Percentiles rank a stretch among this genome's conserved stretches.
These are phyloP conservation scores for Sebastes variabilis DNA, from an alignment of 2,797 vertebrate species.

Conservation along the genomic window DNA sequence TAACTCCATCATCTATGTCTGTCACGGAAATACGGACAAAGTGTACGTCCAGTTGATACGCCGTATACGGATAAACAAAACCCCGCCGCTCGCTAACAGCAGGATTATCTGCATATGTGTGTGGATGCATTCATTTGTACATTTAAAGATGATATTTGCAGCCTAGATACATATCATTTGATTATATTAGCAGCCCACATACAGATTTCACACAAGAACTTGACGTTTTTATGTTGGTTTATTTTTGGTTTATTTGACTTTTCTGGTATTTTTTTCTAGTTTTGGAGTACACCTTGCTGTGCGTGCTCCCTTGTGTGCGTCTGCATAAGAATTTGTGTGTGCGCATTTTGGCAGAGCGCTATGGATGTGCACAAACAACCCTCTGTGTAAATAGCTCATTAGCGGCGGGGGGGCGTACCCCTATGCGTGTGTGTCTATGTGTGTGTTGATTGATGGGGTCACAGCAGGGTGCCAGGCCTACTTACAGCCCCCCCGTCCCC, in stretches of 20 bases:
- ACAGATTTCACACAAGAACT: constrained; percentile 13
- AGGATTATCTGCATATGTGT: not conserved
- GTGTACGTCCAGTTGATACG: not conserved
- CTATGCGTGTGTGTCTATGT: constrained; percentile 45
- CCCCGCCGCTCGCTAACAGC: not conserved
- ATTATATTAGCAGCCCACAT: constrained; percentile 50
- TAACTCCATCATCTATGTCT: constrained; percentile 11
- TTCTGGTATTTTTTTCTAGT: not conserved
- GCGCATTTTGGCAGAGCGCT: constrained; percentile 49
- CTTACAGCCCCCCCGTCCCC: constrained; percentile 54
- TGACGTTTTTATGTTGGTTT: constrained; percentile 28
- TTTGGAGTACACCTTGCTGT: constrained; percentile 45
- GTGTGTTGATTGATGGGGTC: constrained; percentile 76
- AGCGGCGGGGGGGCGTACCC: constrained; percentile 42
- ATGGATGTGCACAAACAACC: constrained; percentile 67
- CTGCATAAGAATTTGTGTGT: constrained; percentile 42
- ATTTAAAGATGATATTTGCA: constrained; percentile 37
- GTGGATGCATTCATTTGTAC: constrained; percentile 8
- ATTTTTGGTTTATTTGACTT: constrained; percentile 13
- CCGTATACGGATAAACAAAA: constrained; percentile 7
- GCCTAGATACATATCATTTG: constrained; percentile 69
- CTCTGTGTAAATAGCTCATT: constrained; percentile 80
- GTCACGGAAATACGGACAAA: constrained; percentile 30
- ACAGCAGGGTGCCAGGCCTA: constrained; percentile 77
- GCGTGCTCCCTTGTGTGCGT: constrained; percentile 33